Evolutionary conservation across 2,113 vertebrate genomes (phyloP), one percentile per base, ranked within the genome.

Genomic region (Perca schrenkii): DNA sequence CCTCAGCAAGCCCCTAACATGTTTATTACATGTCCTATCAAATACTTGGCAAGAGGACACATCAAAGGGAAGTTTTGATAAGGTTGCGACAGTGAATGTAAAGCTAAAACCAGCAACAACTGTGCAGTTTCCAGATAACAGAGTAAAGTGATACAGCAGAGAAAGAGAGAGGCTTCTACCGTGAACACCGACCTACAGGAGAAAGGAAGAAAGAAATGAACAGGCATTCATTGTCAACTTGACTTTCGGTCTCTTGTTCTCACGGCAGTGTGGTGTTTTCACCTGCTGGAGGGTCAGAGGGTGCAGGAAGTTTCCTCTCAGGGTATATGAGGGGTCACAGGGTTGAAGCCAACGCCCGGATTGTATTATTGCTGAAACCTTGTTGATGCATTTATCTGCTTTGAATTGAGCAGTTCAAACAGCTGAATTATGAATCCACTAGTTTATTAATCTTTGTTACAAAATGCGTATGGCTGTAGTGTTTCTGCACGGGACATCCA

Each of bases 311-410:
- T 14, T 67, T 67, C 72, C 63, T 79, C 46, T 84, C 4, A 70
- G 76, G 77, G 58, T 68, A 68, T 14, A 65, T 40, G 22, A 47
- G 72, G 70, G 53, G 79, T 88, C 79, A 69, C 63, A 28, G 53
- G 77, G 74, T 82, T 36, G 5, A 70, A 75, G 76, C 47, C 88
- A 71, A 81, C 77, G 36, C 86, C 88, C 49, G 1, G 58, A 88
- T 80, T 83, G 56, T 67, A 43, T 88, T 75, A 72, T 36, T 46
- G 47, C 66, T 49, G n/a, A 54, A 56, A 52, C 22, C 1, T 36
- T 52, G 52, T 17, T 14, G 25, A 52, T 84, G 57, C 62, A 50
- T 82, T 77, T 40, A 65, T 52, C 28, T 73, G 3, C 36, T 46
- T 19, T 47, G 15, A 49, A 34, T 43, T 34, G 43, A 69, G 22